Conservation (phyloP, 2,797 vertebrate genomes). For the Ispidina picta region DNA sequence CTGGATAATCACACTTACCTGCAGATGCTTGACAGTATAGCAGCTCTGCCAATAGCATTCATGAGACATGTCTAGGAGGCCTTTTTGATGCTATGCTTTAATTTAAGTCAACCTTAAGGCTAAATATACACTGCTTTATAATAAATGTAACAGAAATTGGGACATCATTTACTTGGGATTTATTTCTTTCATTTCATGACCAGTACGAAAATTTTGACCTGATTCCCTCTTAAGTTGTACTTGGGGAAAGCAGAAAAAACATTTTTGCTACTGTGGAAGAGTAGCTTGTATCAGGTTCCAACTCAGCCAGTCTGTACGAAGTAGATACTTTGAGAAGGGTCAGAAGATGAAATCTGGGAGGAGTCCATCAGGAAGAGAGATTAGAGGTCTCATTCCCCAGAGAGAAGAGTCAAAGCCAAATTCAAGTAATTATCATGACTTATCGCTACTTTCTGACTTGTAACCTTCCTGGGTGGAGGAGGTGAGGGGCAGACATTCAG, state of each 20-base stretch:
- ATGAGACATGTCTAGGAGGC: background rate
- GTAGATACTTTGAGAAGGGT: background rate
- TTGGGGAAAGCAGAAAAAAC: background rate
- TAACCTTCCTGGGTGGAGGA: conserved; percentile 29
- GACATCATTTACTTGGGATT: background rate
- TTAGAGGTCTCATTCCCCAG: background rate
- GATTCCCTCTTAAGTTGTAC: background rate
- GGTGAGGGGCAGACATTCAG: conserved; percentile 39
- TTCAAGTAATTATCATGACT: conserved; percentile 48
- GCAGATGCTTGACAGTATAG: background rate
- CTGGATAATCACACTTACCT: background rate
- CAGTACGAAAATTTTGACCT: background rate
- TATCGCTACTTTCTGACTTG: conserved; percentile 52
- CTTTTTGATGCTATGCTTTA: background rate
- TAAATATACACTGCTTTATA: background rate
- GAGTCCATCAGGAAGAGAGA: background rate
- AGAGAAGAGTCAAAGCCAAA: conserved; percentile 1
- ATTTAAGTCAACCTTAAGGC: background rate
- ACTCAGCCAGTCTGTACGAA: background rate
- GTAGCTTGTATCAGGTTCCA: background rate
- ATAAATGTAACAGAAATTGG: background rate
- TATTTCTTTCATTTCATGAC: background rate
- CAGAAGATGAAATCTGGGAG: background rate
- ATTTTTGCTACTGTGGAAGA: background rate
- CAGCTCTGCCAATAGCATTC: background rate